Base-by-base conservation (phyloP, 1,140 invertebrate genomes). In the Aphis gossypii region DNA sequence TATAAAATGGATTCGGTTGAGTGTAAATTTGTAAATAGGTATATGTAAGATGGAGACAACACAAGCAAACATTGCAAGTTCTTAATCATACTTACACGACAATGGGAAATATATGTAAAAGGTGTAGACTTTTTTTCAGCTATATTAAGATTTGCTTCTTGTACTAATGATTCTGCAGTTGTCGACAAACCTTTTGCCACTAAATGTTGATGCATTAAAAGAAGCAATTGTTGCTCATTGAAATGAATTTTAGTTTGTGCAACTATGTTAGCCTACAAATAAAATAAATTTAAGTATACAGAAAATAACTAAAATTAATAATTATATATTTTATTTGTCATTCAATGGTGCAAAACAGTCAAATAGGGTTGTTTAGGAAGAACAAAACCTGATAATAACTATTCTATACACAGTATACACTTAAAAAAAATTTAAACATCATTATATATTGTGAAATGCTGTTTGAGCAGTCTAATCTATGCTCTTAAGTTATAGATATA, bases 171-270 rank as follows among this genome's bases (percentile, higher is more conserved):
- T 3, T 96, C 95, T 1, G 98, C 98, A 46, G 98, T 96, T 88
- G 97, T 96, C 21, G 94, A 94, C 44, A 98, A 96, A 2, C 98
- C 98, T 95, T 98, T 97, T 8, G 96, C 96, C 44, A 97, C 94
- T 86, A 99, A 96, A 96, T 99, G 98, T 94, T 98, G 97, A 95
- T 98, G 97, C 90, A 99, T 99, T 8, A 99, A 96, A 95, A 99
- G 98, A 94, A 99, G 96, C 25, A 99, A 95, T 95, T 99, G 98
- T 94, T 97, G 97, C 95, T 99, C 98, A 95, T 99, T 98, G 95
- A 98, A 99, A 94, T 97, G 97, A 93, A 99, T 99, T 94, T 97
- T 97, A 0, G 99, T 99, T 95, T 99, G 98, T 0, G 98, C 98
- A 18, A 99, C 98, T 93, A 99, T 98, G 95, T 98, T 98, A 1